Evolutionary conservation across 2,888 invertebrate genomes (phyloP), one percentile per base, ranked within the genome.

Genomic region (Sinelater perroti): DNA sequence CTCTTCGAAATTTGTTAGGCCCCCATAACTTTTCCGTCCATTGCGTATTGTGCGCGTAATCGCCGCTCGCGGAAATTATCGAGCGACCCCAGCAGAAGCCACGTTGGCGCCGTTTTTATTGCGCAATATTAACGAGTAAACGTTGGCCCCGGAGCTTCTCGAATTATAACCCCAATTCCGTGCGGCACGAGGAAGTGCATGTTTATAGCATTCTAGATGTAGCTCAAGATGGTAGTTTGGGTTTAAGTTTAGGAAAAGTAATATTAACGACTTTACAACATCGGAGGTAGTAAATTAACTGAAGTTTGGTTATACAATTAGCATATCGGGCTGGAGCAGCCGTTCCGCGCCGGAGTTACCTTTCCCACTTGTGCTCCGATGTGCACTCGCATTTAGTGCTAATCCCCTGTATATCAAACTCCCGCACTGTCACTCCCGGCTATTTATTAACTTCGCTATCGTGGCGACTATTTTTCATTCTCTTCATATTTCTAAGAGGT

Each of bases 371-470:
- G n/a, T n/a, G n/a, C n/a, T n/a, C n/a, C 44, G 44, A 45, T 42
- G 44, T 35, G 40, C 28, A 49, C 42, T 40, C 17, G 21, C 13
- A 24, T 46, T 55, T 49, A 46, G 20, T 38, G 36, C 33, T 64
- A 69, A 69, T 67, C 67, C 64, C 51, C 64, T 62, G 67, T 69
- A 66, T 70, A 71, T 70, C 66, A 68, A 63, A 56, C 68, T 67
- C 67, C 64, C 63, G 57, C 65, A 64, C 61, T 70, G 68, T 72
- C 69, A 69, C 66, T 67, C 63, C 63, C 65, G 62, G 61, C 62
- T 70, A 70, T 71, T 72, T 71, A 72, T 72, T 70, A 72, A 70
- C 67, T 70, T 60, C 60, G 60, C 60, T 62, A 64, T 61, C 60
- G 62, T 60, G 62, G 47, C 62, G 61, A 49, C 65, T 67, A 69